These are phyloP conservation scores for Morpho helenor DNA, from an alignment of 2,888 invertebrate species.

Conservation along the genomic window DNA sequence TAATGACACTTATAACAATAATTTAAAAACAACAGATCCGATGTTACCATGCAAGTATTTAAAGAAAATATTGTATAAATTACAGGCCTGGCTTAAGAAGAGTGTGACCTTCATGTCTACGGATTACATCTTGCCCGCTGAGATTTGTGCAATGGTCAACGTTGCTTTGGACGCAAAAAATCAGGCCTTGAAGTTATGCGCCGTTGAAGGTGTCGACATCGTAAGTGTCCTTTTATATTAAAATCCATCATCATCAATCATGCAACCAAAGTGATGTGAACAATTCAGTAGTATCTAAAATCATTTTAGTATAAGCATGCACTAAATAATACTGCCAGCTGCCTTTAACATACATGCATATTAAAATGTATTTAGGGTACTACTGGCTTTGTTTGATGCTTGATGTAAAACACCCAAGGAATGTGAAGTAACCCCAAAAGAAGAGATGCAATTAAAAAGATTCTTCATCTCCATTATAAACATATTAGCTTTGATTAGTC, in stretches of 20 bases:
- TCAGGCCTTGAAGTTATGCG: conserved; percentile 96
- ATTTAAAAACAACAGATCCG: too few relatives aligned
- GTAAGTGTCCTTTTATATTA: conserved; percentile 76
- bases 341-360: too few relatives aligned
- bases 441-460: background rate
- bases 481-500: conserved; percentile 1
- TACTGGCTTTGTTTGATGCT: conserved; percentile 16
- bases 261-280: conserved; percentile 12
- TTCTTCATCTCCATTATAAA: conserved; percentile 1
- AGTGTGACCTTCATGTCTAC: conserved; percentile 96
- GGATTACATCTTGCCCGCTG: conserved; percentile 97
- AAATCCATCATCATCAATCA: conserved; percentile 18
- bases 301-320: background rate
- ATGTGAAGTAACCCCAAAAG: background rate
- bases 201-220: conserved; percentile 96
- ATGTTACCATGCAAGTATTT: too few relatives aligned
- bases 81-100: conserved; percentile 93
- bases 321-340: too few relatives aligned
- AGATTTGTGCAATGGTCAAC: conserved; percentile 99
- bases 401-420: conserved; percentile 1
- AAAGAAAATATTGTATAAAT: conserved; percentile 8
- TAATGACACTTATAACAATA: too few relatives aligned
- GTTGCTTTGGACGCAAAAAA: conserved; percentile 98
- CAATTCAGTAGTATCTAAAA: conserved; percentile 7
- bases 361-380: conserved; percentile 6